Conservation (phyloP, 2,113 vertebrate genomes). For the Pantherophis guttatus region DNA sequence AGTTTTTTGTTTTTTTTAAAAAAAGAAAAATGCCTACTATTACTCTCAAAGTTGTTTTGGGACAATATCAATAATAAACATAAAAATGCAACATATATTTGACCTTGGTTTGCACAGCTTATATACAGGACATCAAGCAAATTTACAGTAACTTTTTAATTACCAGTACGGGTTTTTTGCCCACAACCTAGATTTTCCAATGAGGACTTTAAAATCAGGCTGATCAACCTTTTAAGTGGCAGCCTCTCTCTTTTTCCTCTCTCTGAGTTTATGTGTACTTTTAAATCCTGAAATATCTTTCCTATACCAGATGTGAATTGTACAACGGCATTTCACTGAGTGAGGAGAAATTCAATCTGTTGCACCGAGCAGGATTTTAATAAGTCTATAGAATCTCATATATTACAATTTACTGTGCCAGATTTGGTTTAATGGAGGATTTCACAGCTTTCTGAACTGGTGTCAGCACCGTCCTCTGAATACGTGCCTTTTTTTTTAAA, state of each 20-base stretch:
- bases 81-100: constrained; percentile 1
- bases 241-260: accelerated
- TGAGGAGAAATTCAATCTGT: constrained; percentile 13
- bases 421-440: constrained; percentile 2
- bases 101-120: constrained; percentile 22
- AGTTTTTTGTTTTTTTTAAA: constrained; percentile 31
- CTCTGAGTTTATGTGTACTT: not conserved
- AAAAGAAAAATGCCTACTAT: not conserved
- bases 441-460: not conserved
- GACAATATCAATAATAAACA: not conserved
- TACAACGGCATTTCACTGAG: not conserved
- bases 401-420: not conserved
- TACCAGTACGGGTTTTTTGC: not conserved
- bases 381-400: not conserved
- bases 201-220: not conserved
- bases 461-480: not conserved
- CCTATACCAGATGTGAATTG: not conserved
- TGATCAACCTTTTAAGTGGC: not conserved
- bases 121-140: constrained; percentile 33
- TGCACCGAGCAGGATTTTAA: constrained; percentile 12
- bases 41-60: not conserved
- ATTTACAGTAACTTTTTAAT: constrained; percentile 30
- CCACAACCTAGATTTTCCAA: not conserved
- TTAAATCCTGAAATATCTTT: not conserved
- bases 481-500: not conserved